A percentile compares a stretch with the other conserved stretches of the same genome.
Evolutionary conservation across 2,888 invertebrate species (phyloP).

Genomic region (Trichopria drosophilae): DNA sequence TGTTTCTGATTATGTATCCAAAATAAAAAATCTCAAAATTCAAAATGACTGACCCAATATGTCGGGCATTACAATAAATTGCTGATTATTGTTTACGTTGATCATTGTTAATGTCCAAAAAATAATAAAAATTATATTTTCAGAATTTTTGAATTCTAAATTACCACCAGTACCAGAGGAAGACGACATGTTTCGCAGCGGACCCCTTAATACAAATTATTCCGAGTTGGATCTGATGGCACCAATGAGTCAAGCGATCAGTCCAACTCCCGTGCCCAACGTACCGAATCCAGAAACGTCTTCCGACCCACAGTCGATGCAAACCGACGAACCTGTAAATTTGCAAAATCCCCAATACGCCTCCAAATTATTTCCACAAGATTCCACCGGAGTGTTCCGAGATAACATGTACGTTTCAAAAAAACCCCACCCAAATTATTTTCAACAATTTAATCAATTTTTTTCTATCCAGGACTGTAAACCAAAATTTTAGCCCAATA

Average conservation of each 20-base stretch:
- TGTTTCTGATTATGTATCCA: too few species aligned
- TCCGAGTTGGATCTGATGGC: conserved; percentile 54
- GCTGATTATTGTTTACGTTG: too few species aligned
- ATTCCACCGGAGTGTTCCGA: conserved; percentile 44
- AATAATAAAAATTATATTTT: too few species aligned
- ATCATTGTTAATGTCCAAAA: too few species aligned
- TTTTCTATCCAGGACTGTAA: conserved; percentile 35
- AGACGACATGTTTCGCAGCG: conserved; percentile 53
- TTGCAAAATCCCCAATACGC: conserved; percentile 56
- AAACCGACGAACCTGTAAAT: conserved; percentile 39
- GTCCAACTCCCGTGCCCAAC: conserved; percentile 26
- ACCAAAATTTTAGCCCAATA: conserved; percentile 39
- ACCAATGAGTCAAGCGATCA: conserved; percentile 49
- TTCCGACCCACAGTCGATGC: conserved; percentile 19
- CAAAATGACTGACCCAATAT: too few species aligned
- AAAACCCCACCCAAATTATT: conserved; percentile 15
- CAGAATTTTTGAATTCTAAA: conserved; percentile 64
- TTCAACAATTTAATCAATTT: background rate
- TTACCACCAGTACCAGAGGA: conserved; percentile 68
- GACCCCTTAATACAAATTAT: conserved; percentile 45
- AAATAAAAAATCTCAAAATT: too few species aligned
- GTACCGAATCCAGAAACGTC: conserved; percentile 29
- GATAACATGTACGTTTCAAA: conserved; percentile 46
- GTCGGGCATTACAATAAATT: too few species aligned
- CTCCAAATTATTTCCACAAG: conserved; percentile 53